A percentile compares a stretch with the other conserved stretches of the same genome.
Conservation (phyloP, 2,797 vertebrate species). For the Xiphorhynchus erythropygius region DNA sequence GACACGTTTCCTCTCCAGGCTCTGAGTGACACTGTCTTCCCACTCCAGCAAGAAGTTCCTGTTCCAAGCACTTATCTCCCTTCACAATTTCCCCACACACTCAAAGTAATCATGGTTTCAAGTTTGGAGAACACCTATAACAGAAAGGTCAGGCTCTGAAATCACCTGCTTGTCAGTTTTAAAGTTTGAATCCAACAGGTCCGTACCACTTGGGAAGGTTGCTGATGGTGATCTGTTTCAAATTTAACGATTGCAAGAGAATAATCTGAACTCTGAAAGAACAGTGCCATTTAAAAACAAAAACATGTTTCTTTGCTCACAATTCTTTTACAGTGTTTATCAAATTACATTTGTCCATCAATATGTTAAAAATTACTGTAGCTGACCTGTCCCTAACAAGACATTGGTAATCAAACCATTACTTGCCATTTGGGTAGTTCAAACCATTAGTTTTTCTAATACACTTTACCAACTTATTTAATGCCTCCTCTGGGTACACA, state of each 20-base stretch:
- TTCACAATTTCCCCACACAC: fast-evolving
- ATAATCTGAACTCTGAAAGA: not conserved
- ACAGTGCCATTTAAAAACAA: not conserved
- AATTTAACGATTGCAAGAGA: not conserved
- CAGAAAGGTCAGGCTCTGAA: not conserved
- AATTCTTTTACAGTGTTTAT: not conserved
- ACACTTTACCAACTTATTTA: not conserved
- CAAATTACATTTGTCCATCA: not conserved
- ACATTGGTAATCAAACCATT: not conserved
- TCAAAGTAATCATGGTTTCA: not conserved
- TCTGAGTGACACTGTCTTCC: not conserved
- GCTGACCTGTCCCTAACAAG: not conserved
- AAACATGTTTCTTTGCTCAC: not conserved
- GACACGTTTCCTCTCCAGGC: fast-evolving
- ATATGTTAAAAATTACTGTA: not conserved
- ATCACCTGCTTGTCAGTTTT: not conserved
- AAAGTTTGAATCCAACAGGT: not conserved
- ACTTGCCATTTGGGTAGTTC: not conserved
- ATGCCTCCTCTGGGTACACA: not conserved
- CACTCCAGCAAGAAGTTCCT: not conserved
- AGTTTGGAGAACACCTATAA: not conserved
- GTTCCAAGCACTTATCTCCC: not conserved
- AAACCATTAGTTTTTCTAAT: not conserved
- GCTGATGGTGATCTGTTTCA: not conserved
- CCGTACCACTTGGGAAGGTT: fast-evolving